Evolutionary conservation across 1,140 invertebrate genomes (phyloP), one percentile per base, ranked within the genome.

Genomic region (Himalopsyche phryganea): DNA sequence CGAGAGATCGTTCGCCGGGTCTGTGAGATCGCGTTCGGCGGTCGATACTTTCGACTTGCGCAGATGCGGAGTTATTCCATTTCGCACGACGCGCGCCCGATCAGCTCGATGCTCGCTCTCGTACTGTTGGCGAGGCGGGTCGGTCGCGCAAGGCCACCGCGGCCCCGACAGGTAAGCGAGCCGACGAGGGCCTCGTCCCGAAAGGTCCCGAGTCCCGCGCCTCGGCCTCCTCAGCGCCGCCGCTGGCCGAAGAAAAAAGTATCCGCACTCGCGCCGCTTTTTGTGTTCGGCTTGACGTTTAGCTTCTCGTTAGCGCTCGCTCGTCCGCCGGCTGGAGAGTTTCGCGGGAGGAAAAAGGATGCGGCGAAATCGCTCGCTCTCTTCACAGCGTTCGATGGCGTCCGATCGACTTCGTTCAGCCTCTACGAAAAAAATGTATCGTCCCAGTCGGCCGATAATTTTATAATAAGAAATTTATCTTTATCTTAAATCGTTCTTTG

Each of bases 251-350:
- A 53, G 50, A 53, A 53, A 53, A 53, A 53, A 15, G 44, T 40
- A 14, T 33, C 32, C 41, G 23, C 14, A 20, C 50, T 53, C 40
- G 13, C 60, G 55, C 59, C 36, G 51, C 17, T 62, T 58, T 62
- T 62, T 58, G 60, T 62, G 51, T 28, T 28, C 17, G 32, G 60
- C 55, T 62, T 58, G 60, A 62, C 60, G 60, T 62, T 62, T 62
- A 54, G 55, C 60, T 58, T 62, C 60, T 62, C 60, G 60, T 62
- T 62, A 62, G 60, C 59, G 59, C 48, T 60, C 58, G 49, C 50
- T 15, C 58, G 46, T 47, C 50, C 50, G 60, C 53, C 17, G 49
- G 58, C 54, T 41, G 50, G 50, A 55, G 42, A 46, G 17, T 23
- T 13, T 50, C 42, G 45, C 53, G 23, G 40, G 33, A 7, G 41